phyloP scores from a whole-genome alignment of 1,140 invertebrate species.

The Capitella teleta region DNA sequence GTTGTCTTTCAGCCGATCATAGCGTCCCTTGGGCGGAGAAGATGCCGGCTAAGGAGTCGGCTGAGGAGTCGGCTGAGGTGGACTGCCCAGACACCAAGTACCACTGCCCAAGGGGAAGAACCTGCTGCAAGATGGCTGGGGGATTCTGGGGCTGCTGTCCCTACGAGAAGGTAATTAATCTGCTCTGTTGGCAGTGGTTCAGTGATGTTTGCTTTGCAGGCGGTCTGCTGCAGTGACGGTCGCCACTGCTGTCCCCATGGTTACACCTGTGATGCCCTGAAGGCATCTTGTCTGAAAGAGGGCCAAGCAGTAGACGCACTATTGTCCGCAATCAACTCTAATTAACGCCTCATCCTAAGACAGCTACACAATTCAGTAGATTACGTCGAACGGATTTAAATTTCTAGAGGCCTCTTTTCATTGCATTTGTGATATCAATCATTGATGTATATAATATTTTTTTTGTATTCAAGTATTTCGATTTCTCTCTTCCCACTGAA shows the following conservation, averaged over 20 bases:
- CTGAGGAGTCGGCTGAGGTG: not conserved
- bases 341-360: too few relatives aligned
- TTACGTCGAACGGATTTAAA: too few relatives aligned
- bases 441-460: too few relatives aligned
- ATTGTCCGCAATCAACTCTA: too few relatives aligned
- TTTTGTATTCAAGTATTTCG: too few relatives aligned
- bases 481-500: too few relatives aligned
- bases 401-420: too few relatives aligned
- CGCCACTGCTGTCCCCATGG: slow-evolving; percentile 29
- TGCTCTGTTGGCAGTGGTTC: not conserved
- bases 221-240: slow-evolving; percentile 26
- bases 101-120: slow-evolving; percentile 16
- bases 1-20: slow-evolving; percentile 4
- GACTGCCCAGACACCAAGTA: slow-evolving; percentile 13
- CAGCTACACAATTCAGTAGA: too few relatives aligned
- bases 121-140: slow-evolving; percentile 18
- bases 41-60: not conserved
- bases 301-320: too few relatives aligned
- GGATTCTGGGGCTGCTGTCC: slow-evolving; percentile 21
- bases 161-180: slow-evolving; percentile 9
- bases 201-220: slow-evolving; percentile 17
- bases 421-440: too few relatives aligned
- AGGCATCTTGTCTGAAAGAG: too few relatives aligned
- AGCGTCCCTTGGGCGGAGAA: not conserved
- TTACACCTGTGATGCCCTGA: slow-evolving; percentile 27